Evolutionary conservation across 1,140 invertebrate species (phyloP).

Genomic region (Linepithema humile): DNA sequence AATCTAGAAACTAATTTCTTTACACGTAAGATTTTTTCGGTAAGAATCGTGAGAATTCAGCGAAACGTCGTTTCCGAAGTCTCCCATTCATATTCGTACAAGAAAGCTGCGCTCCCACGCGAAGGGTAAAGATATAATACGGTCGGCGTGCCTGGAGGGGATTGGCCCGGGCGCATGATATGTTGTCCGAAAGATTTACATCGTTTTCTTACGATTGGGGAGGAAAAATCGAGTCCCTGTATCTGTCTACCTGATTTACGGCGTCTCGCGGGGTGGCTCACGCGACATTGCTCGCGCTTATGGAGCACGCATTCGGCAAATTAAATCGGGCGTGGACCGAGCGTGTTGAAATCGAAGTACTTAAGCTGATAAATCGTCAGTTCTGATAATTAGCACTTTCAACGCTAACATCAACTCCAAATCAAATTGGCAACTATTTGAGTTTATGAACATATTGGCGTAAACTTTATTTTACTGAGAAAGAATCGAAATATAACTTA

Average conservation of each 20-base stretch:
- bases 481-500: too few species aligned
- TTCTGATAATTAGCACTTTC: conserved; percentile 2
- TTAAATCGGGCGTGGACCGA: conserved; percentile 43
- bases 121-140: conserved; percentile 66
- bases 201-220: conserved; percentile 76
- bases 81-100: conserved; percentile 64
- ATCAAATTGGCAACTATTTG: background rate
- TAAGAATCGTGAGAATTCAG: background rate
- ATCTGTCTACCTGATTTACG: conserved; percentile 58
- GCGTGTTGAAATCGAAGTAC: background rate
- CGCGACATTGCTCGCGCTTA: conserved; percentile 3
- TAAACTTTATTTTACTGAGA: too few species aligned
- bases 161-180: conserved; percentile 75
- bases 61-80: background rate
- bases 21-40: background rate
- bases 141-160: conserved; percentile 46
- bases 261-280: conserved; percentile 43
- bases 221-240: conserved; percentile 77
- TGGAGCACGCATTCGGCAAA: conserved; percentile 38
- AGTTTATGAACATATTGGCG: background rate
- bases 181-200: conserved; percentile 82
- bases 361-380: background rate
- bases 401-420: background rate
- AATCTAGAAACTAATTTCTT: background rate
- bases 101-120: conserved; percentile 53